These are phyloP conservation scores for Laticauda laticaudata DNA, from an alignment of 2,113 vertebrate genomes.

Conservation along the genomic window DNA sequence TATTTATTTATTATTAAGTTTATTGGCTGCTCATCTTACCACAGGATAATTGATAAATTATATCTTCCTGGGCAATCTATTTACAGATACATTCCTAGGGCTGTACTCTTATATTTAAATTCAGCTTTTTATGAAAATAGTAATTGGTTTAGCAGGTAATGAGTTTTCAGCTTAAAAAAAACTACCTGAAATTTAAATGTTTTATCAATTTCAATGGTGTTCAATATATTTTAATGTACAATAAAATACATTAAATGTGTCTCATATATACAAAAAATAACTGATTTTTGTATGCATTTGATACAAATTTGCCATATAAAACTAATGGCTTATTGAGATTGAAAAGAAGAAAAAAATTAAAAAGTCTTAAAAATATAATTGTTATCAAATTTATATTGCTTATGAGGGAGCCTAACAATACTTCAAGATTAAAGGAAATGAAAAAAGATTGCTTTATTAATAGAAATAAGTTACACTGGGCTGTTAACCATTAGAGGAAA, in stretches of 20 bases:
- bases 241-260: slow-evolving; percentile 7
- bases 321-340: background rate
- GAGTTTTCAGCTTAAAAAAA: background rate
- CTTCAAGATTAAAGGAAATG: background rate
- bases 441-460: background rate
- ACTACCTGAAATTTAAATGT: background rate
- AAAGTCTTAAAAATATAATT: background rate
- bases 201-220: background rate
- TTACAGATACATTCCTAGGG: background rate
- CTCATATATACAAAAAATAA: background rate
- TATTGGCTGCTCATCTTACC: background rate
- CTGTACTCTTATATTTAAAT: background rate
- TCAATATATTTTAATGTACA: background rate
- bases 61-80: slow-evolving; percentile 20
- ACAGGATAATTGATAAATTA: slow-evolving; percentile 31
- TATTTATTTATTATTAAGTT: background rate
- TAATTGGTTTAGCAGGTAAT: background rate
- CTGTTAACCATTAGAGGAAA: background rate
- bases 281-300: background rate
- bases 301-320: background rate
- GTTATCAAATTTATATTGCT: background rate
- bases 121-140: background rate
- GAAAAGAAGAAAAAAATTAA: background rate
- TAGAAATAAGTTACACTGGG: background rate
- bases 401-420: background rate